phyloP scores from a whole-genome alignment of 92 coral and sea anemone species.

The Epizoanthus fatuus region DNA sequence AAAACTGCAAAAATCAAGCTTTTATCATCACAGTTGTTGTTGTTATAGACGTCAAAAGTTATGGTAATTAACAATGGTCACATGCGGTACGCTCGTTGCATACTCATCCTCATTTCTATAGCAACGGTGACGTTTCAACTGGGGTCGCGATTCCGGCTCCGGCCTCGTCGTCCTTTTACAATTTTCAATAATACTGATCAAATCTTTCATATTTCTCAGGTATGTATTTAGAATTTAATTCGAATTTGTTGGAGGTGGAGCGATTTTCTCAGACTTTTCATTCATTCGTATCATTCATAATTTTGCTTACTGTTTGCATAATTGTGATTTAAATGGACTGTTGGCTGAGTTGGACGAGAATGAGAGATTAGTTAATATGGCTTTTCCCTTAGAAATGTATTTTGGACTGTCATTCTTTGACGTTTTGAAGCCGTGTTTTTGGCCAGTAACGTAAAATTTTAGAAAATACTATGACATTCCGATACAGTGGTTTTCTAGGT shows the following conservation, averaged over 20 bases:
- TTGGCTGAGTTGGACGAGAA: slow-evolving; percentile 2
- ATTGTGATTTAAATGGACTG: slow-evolving; percentile 45
- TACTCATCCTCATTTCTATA: too few relatives aligned
- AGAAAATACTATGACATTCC: background rate
- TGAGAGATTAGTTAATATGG: slow-evolving; percentile 5
- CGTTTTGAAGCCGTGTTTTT: background rate
- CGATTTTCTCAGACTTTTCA: slow-evolving; percentile 19
- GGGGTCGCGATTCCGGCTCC: too few relatives aligned
- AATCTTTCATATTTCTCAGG: too few relatives aligned
- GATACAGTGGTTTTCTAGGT: background rate
- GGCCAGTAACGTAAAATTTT: background rate
- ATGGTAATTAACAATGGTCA: too few relatives aligned
- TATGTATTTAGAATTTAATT: slow-evolving; percentile 36
- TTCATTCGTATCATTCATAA: slow-evolving; percentile 33
- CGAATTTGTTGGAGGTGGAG: slow-evolving; percentile 2
- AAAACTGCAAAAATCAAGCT: too few relatives aligned
- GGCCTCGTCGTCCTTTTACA: too few relatives aligned
- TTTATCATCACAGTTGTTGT: too few relatives aligned
- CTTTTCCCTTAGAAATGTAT: slow-evolving; percentile 24
- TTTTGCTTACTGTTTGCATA: slow-evolving; percentile 13
- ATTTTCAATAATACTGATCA: too few relatives aligned
- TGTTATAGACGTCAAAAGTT: too few relatives aligned
- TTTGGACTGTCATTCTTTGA: slow-evolving; percentile 14
- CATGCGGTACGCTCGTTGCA: too few relatives aligned
- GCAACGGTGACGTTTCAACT: too few relatives aligned